Conservation (phyloP, 1,140 invertebrate genomes). For the Cyphomyrmex costatus region DNA sequence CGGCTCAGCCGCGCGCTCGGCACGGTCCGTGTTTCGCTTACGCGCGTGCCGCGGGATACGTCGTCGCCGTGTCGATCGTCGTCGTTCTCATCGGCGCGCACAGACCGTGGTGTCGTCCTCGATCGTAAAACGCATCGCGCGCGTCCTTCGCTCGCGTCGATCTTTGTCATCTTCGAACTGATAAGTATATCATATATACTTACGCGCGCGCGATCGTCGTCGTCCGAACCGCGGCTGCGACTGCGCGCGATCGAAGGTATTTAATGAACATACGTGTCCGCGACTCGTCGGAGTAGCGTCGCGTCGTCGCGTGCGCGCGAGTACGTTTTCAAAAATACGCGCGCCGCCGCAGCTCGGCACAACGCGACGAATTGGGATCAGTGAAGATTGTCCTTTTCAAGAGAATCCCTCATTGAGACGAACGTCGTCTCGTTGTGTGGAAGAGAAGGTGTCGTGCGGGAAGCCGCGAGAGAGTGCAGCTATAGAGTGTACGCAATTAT, state of each 20-base stretch:
- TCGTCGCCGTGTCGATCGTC: constrained; percentile 29
- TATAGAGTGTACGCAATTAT: background rate
- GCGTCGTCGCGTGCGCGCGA: background rate
- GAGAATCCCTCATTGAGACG: background rate
- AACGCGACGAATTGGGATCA: background rate
- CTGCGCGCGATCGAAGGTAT: background rate
- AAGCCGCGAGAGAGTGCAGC: background rate
- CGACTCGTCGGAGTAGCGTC: background rate
- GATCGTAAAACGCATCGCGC: background rate
- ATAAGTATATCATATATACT: no score
- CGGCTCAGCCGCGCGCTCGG: constrained; percentile 69
- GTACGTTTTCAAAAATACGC: constrained; percentile 53
- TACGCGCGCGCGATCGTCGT: background rate
- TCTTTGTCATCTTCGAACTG: background rate
- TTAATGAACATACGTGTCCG: constrained; percentile 63
- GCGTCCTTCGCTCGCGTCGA: background rate
- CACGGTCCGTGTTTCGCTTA: constrained; percentile 55
- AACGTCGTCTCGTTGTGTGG: background rate
- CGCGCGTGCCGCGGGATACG: constrained; percentile 49
- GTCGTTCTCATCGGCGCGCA: background rate
- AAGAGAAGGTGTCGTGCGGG: background rate
- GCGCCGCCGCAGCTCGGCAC: background rate
- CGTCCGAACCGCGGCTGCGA: background rate
- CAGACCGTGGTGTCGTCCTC: constrained; percentile 47
- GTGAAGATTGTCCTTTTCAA: constrained; percentile 1